These are phyloP conservation scores for Peromyscus polionotus DNA, from an alignment of 2,113 vertebrate species.

Conservation along the genomic window DNA sequence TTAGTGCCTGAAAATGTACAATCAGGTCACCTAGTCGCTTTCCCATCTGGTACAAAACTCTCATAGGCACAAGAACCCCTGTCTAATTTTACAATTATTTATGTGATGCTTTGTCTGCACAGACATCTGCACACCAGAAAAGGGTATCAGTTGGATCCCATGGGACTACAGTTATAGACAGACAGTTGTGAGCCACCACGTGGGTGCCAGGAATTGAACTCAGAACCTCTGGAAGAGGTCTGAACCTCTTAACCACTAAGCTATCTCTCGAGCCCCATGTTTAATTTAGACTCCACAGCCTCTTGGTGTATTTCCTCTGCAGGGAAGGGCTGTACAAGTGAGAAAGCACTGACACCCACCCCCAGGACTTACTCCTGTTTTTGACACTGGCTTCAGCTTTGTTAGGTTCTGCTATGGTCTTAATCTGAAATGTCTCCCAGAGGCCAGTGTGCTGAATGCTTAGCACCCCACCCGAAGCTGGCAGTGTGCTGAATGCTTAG, in stretches of 20 bases:
- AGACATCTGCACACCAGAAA: background rate
- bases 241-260: background rate
- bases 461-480: too few species aligned
- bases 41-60: background rate
- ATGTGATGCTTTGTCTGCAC: background rate
- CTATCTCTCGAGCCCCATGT: background rate
- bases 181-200: background rate
- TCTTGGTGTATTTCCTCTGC: background rate
- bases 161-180: background rate
- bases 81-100: background rate
- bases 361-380: background rate
- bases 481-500: background rate
- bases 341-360: background rate
- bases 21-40: background rate
- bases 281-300: background rate
- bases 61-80: background rate
- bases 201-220: background rate
- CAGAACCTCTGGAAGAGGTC: background rate
- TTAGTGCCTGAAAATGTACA: background rate
- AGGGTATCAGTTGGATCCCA: background rate
- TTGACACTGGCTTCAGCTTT: background rate
- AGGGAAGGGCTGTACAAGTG: accelerated
- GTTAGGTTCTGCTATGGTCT: background rate
- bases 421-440: background rate
- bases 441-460: background rate